phyloP scores from a whole-genome alignment of 2,113 vertebrate genomes.

The Peromyscus californicus region DNA sequence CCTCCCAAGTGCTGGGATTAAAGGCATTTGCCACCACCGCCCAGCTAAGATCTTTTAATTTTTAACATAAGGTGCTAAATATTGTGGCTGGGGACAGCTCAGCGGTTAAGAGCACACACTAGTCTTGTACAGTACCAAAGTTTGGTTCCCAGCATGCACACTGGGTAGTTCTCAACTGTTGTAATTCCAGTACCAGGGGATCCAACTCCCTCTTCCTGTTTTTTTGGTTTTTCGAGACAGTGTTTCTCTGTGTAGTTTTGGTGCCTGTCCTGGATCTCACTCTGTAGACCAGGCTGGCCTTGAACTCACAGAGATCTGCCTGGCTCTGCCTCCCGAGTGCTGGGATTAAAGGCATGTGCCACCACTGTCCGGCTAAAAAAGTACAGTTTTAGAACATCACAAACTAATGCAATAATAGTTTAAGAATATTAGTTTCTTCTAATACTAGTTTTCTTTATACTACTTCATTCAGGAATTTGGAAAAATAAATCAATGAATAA shows the following conservation, averaged over 20 bases:
- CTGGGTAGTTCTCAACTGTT: not conserved
- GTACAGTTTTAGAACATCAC: not conserved
- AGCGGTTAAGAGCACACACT: not conserved
- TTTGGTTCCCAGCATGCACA: not conserved
- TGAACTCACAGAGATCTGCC: no score
- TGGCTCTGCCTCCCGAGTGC: no score
- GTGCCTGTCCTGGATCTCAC: no score
- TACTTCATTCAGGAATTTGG: not conserved
- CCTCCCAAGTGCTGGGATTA: not conserved
- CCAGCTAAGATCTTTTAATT: not conserved
- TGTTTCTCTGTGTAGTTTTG: no score
- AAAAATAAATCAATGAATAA: not conserved
- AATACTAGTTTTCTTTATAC: not conserved
- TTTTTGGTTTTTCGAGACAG: no score
- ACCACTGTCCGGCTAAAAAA: no score
- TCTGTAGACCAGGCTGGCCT: no score
- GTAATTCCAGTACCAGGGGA: not conserved
- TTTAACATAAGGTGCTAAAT: not conserved
- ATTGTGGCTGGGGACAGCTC: not conserved
- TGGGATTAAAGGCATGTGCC: no score
- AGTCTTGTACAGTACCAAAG: not conserved
- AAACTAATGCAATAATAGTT: not conserved
- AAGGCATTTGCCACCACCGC: not conserved
- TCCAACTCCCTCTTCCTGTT: not conserved
- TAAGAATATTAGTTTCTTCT: not conserved